Evolutionary conservation across 2,888 invertebrate species (phyloP).

Genomic region (Maniola hyperantus): DNA sequence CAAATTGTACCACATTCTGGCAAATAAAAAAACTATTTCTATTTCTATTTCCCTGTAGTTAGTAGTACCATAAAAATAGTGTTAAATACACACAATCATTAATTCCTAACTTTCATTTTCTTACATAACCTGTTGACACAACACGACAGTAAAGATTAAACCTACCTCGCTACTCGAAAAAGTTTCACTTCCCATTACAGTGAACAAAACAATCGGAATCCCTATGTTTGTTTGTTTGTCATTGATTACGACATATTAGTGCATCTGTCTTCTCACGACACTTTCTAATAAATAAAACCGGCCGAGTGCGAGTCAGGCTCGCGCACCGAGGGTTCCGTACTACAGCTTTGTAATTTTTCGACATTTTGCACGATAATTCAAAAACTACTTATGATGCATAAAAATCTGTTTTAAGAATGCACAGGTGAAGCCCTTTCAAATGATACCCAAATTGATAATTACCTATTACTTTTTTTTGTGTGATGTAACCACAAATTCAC

Average conservation of each 20-base stretch:
- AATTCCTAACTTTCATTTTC: slow-evolving; percentile 28
- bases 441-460: no score
- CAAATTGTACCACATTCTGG: no score
- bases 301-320: neutral
- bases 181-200: slow-evolving; percentile 31
- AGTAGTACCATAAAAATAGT: neutral
- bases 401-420: no score
- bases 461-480: no score
- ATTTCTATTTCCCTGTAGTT: no score
- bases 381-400: no score
- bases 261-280: slow-evolving; percentile 34
- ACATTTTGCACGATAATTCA: no score
- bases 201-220: slow-evolving; percentile 25
- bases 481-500: no score
- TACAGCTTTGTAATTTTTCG: no score
- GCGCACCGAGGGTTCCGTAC: neutral
- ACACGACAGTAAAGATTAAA: slow-evolving; percentile 20
- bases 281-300: slow-evolving; percentile 37
- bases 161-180: slow-evolving; percentile 21
- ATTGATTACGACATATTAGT: slow-evolving; percentile 36
- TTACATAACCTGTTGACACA: slow-evolving; percentile 26
- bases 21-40: no score
- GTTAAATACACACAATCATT: slow-evolving; percentile 1
- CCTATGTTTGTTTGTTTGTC: slow-evolving; percentile 27
- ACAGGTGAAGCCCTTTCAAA: no score